Evolutionary conservation across 1,140 invertebrate genomes (phyloP), one percentile per base, ranked within the genome.

Genomic region (Zaprionus lachaisei): DNA sequence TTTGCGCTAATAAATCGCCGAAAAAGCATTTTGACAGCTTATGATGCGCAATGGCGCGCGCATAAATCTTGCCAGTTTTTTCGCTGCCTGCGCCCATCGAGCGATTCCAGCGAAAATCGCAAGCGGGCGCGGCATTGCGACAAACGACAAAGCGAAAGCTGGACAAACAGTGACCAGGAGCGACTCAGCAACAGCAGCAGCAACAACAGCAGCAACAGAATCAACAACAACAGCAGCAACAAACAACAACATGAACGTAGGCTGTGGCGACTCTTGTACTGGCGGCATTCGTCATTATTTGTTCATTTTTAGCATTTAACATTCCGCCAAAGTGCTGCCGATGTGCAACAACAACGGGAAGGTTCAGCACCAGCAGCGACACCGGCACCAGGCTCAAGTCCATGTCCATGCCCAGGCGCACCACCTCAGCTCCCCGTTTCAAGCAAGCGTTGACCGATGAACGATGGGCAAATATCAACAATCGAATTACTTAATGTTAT

Each of bases 291-390:
- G 85, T 90, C 85, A 90, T 90, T 90, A 90, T 90, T 90, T 90
- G 85, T 90, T 90, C 85, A 90, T 90, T 90, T 90, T 90, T 90
- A 90, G 82, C 85, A 80, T 90, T 90, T 90, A 90, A 90, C 81
- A 90, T 90, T 90, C 85, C 85, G 85, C 81, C 81, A 85, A 79
- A 85, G 81, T 81, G 49, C 76, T 44, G 61, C 38, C 31, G 26
- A 28, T 66, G 49, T 76, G 81, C 71, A 54, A 62, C 69, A 57
- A 65, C 54, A 67, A 57, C 38, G 51, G 51, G 26, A 64, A 51
- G 44, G 62, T 34, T 69, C 72, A 79, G 63, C 77, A 51, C 20
- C 47, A 51, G 47, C 20, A 24, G 17, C 47, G 5, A 20, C 47
- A 51, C 17, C 38, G 15, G 15, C 47, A 49, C 20, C 47, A 24